Evolutionary conservation across 1,140 invertebrate genomes (phyloP).

Genomic region (Bombus affinis): DNA sequence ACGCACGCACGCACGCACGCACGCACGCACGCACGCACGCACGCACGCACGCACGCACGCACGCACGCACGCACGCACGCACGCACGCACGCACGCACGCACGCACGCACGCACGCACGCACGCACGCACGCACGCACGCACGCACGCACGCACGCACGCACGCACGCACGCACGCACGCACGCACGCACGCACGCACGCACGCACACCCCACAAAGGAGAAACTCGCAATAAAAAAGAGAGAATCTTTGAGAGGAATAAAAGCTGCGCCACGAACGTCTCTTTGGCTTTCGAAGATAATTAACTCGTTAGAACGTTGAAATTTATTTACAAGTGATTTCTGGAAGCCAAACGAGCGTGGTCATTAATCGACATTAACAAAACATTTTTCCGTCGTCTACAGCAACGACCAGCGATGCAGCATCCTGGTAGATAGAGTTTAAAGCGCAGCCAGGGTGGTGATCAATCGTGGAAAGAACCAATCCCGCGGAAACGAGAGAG

Average conservation of each 20-base stretch:
- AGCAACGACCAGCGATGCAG: not conserved
- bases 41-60: no score
- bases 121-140: no score
- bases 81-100: no score
- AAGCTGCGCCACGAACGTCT: not conserved
- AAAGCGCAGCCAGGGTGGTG: constrained; percentile 11
- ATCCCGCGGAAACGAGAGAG: constrained; percentile 25
- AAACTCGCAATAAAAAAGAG: no score
- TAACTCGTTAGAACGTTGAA: constrained; percentile 27
- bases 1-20: no score
- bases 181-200: no score
- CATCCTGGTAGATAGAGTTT: constrained; percentile 30
- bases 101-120: no score
- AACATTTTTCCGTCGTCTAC: constrained; percentile 55
- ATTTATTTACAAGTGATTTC: constrained; percentile 41
- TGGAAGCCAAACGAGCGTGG: constrained; percentile 30
- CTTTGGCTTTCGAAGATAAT: constrained; percentile 5
- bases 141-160: no score
- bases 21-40: no score
- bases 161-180: no score
- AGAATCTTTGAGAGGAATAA: not conserved
- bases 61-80: no score
- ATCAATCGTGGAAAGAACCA: constrained; percentile 51
- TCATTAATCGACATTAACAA: constrained; percentile 42
- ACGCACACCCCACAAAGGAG: no score